Conservation (phyloP, 1,140 invertebrate species). For the Cryptotermes secundus region DNA sequence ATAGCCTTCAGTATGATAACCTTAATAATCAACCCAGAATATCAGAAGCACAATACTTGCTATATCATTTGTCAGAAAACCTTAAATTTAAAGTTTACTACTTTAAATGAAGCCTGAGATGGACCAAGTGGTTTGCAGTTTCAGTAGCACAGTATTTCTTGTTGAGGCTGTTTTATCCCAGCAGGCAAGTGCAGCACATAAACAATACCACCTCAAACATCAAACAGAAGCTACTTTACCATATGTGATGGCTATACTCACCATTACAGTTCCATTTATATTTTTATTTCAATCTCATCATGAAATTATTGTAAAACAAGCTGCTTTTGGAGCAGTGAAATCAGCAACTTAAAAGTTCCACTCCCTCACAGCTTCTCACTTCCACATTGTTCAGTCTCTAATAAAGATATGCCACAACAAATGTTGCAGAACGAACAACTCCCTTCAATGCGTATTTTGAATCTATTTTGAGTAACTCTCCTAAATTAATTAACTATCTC, state of each 20-base stretch:
- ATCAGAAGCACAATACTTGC: neutral
- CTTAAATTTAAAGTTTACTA: too few species aligned
- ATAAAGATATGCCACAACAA: neutral
- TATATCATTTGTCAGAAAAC: neutral
- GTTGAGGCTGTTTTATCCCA: constrained; percentile 8
- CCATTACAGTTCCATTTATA: neutral
- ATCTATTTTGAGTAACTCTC: too few species aligned
- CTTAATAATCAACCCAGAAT: neutral
- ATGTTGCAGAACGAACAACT: too few species aligned
- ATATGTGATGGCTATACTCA: neutral
- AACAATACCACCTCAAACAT: neutral
- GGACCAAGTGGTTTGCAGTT: constrained; percentile 31
- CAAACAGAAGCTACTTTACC: neutral
- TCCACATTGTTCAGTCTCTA: neutral
- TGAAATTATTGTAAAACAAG: neutral
- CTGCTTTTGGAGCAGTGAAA: neutral
- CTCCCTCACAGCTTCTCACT: neutral
- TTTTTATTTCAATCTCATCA: neutral
- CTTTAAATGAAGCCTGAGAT: neutral
- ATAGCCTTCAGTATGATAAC: neutral
- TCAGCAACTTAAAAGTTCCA: neutral
- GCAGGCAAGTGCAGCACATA: constrained; percentile 27
- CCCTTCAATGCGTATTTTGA: too few species aligned
- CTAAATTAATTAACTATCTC: too few species aligned
- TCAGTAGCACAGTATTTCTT: constrained; percentile 35